Evolutionary conservation across 2,797 vertebrate genomes (phyloP).

Genomic region (Syngnathus acus): DNA sequence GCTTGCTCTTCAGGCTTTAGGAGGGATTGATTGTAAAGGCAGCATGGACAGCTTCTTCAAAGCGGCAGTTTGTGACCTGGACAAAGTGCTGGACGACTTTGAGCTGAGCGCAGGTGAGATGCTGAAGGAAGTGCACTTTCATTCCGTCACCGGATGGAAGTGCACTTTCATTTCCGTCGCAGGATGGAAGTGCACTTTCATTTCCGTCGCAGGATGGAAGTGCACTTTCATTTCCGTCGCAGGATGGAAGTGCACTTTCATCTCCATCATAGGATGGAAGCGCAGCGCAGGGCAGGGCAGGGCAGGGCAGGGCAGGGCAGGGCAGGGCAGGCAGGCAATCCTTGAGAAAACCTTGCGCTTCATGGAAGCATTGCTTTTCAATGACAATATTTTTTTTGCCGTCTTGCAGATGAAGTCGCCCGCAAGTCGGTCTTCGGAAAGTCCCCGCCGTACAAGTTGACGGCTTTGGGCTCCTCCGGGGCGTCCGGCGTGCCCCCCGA

Average conservation of each 20-base stretch:
- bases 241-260: no score
- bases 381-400: background rate
- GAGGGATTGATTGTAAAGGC: constrained; percentile 21
- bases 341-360: no score
- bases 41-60: constrained; percentile 97
- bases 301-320: no score
- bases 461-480: constrained; percentile 53
- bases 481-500: constrained; percentile 35
- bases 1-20: constrained; percentile 23
- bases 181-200: no score
- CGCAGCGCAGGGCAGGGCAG: no score
- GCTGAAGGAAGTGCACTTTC: background rate
- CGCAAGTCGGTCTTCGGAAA: constrained; percentile 61
- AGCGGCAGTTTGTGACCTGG: constrained; percentile 91
- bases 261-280: no score
- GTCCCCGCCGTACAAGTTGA: constrained; percentile 54
- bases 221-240: no score
- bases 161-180: no score
- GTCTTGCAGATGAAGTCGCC: constrained; percentile 76
- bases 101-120: constrained; percentile 86
- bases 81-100: constrained; percentile 96
- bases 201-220: no score
- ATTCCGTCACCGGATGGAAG: no score
- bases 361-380: background rate
- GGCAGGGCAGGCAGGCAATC: no score